Percentiles rank a stretch among this genome's conserved stretches.
Evolutionary conservation across 1,140 invertebrate species (phyloP).

Genomic region (Scylla paramamosain): DNA sequence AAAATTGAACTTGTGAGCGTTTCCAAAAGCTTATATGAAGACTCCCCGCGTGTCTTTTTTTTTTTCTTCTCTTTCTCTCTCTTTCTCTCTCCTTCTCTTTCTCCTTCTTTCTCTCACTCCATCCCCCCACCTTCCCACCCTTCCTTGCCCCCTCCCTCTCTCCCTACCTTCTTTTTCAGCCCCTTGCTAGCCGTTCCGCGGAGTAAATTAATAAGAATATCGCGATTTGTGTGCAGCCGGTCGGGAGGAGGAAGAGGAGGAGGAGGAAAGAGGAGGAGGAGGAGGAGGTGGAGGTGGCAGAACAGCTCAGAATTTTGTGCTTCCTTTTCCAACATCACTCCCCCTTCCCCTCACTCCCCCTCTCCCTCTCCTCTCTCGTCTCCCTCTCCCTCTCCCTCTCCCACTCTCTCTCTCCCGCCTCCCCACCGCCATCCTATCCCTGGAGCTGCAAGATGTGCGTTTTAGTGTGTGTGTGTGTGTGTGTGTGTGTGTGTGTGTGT

Average conservation of each 20-base stretch:
- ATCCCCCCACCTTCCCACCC: neutral
- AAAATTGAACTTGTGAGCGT: slow-evolving; percentile 72
- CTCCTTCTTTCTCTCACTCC: neutral
- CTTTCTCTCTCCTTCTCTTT: slow-evolving; percentile 41
- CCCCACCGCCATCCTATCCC: neutral
- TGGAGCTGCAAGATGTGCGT: neutral
- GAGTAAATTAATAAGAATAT: slow-evolving; percentile 64
- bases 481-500: slow-evolving; percentile 57
- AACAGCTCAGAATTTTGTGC: neutral
- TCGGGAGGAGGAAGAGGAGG: slow-evolving; percentile 35
- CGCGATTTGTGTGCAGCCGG: slow-evolving; percentile 44
- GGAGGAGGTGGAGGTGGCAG: slow-evolving; percentile 23
- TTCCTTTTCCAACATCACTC: neutral
- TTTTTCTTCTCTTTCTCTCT: neutral
- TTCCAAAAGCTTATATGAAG: slow-evolving; percentile 64
- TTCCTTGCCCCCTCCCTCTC: neutral
- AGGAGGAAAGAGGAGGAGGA: neutral
- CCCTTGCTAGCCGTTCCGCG: slow-evolving; percentile 33
- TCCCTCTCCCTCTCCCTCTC: neutral
- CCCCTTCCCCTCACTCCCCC: neutral
- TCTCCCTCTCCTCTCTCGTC: neutral
- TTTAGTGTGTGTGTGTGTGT: slow-evolving; percentile 44
- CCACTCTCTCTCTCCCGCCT: neutral
- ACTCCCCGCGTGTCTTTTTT: slow-evolving; percentile 54
- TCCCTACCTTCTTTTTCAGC: neutral